A percentile compares a stretch with the other conserved stretches of the same genome.
phyloP scores from a whole-genome alignment of 2,113 vertebrate species.

The Porphyrio hochstetteri region DNA sequence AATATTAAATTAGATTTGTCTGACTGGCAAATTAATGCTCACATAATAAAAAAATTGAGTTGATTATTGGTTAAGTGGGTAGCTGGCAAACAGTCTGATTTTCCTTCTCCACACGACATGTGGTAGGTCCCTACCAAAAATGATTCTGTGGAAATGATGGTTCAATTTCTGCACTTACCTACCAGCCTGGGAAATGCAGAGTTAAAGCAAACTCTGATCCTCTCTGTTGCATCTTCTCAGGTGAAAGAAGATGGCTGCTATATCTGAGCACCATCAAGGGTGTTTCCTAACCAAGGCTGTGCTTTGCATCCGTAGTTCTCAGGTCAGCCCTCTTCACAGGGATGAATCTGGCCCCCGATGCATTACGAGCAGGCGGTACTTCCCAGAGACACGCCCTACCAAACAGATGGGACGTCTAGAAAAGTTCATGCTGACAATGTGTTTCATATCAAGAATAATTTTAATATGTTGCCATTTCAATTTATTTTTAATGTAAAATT shows the following conservation, averaged over 20 bases:
- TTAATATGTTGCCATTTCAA: neutral
- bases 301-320: neutral
- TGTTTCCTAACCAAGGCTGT: neutral
- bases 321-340: neutral
- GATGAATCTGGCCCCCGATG: neutral
- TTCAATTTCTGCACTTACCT: neutral
- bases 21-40: constrained; percentile 69
- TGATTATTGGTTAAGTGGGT: constrained; percentile 80
- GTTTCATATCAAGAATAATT: neutral
- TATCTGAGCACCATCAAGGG: neutral
- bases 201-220: neutral
- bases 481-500: neutral
- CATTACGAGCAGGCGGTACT: neutral
- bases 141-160: neutral
- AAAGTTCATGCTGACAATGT: neutral
- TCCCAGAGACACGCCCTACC: neutral
- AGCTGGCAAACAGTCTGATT: constrained; percentile 77
- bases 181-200: neutral
- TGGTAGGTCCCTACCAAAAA: neutral
- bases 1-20: constrained; percentile 79
- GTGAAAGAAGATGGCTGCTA: neutral
- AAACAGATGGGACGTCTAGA: neutral
- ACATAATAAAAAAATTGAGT: constrained; percentile 70
- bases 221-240: neutral
- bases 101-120: constrained; percentile 20